A percentile compares a stretch with the other conserved stretches of the same genome.
Conservation (phyloP, 2,888 invertebrate genomes). For the Eueremaeus valkanovi region DNA sequence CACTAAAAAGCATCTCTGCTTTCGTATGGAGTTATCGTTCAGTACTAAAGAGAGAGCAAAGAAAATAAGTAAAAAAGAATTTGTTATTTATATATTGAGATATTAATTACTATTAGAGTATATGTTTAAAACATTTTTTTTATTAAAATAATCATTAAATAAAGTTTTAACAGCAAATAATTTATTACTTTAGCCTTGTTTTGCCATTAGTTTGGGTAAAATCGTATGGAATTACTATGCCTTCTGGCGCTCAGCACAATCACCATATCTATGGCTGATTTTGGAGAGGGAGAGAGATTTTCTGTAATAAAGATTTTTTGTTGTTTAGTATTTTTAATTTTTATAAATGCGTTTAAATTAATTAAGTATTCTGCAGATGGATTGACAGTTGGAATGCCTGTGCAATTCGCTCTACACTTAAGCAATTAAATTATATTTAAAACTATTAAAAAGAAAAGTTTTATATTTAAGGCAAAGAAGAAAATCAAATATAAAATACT, state of each 20-base stretch:
- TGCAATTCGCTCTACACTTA: not conserved
- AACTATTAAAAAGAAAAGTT: not conserved
- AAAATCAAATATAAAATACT: no score
- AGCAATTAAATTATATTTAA: not conserved
- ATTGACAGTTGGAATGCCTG: not conserved
- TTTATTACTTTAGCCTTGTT: constrained; percentile 13
- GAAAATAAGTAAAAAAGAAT: not conserved
- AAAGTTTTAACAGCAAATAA: not conserved
- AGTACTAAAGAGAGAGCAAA: no score
- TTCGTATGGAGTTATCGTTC: no score
- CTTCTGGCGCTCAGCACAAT: not conserved
- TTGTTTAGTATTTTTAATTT: not conserved
- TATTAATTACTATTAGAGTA: constrained; percentile 1
- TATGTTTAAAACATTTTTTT: constrained; percentile 13
- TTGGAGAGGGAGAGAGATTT: not conserved
- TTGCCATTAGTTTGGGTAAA: not conserved
- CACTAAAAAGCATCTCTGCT: no score
- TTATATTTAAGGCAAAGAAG: not conserved
- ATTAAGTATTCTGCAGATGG: not conserved
- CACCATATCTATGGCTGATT: not conserved
- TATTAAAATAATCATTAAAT: constrained; percentile 2
- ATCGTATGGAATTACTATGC: not conserved
- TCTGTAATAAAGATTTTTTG: constrained; percentile 1
- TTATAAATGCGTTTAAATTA: constrained; percentile 8
- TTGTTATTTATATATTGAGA: not conserved